Base-by-base conservation (phyloP, 2,797 vertebrate species). In the Chromobotia macracanthus region DNA sequence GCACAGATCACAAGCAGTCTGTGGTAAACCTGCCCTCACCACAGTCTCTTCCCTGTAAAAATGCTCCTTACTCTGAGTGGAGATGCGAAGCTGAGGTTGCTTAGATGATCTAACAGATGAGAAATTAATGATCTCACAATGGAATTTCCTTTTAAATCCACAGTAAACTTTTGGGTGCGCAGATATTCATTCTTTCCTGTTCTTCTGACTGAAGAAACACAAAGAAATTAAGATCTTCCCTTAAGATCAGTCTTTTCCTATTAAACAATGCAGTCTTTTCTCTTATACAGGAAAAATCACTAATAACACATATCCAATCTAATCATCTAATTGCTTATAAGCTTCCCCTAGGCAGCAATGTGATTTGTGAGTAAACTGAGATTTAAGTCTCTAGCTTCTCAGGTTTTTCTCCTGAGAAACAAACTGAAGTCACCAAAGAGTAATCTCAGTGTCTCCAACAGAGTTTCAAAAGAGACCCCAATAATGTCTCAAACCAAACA, bases 1-100 rank as follows among this genome's bases (percentile, higher is more conserved):
- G 28, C 38, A 56, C 41, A 78, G 80, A 80, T 75, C 61, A 71
- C 72, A 64, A 56, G 78, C 67, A 48, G 64, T 80, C 66, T 41
- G 56, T 66, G 55, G 21, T 25, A 60, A 56, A 46, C 60, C 65
- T 75, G 81, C 50, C 66, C 41, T 61, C 63, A 44, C 67, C 15
- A 51, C 46, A 55, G n/a, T 65, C 13, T 19, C 63, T 53, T 21
- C 31, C 7, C 35, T 38, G 12, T 21, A 48, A 65, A 51, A 69
- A 58, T 25, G 21, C 53, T 67, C 38, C 58, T 23, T 58, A 23
- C 4, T 60, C 23, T 60, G 58, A 28, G 25, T 28, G 7, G 2
- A 9, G 28, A 66, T 41, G 38, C 48, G n/a, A 66, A 55, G 63
- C 60, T 18, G 46, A 63, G 28, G 15, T 50, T 61, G 56, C 18